Base-by-base conservation (phyloP, 2,888 invertebrate species). In the Metopia argyrocephala region DNA sequence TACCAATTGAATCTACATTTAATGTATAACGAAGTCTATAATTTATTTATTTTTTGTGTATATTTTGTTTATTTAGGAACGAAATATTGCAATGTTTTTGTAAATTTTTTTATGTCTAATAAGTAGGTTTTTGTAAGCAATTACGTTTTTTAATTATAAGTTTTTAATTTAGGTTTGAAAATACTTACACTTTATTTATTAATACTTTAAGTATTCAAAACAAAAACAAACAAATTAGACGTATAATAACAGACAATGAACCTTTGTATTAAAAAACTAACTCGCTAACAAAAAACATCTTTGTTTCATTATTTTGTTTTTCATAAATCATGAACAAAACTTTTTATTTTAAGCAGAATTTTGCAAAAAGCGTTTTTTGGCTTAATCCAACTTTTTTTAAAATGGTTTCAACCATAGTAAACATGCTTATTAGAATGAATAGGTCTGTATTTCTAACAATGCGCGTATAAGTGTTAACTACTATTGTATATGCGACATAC, bases 161-260 rank as follows among this genome's bases (percentile, higher is more conserved):
- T 66, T 70, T 76, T 61, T 62, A 65, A 65, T 20, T 74, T 81
- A 66, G 28, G 69, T 81, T 78, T 31, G 21, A 78, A 65, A 69
- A 71, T 68, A 73, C 79, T 71, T 76, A 73, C 76, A 78, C 61
- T 78, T 82, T 73, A 76, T 76, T 69, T 76, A 75, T 75, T 18
- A 25, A 62, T 76, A 73, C 28, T 68, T 74, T 82, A 79, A 82
- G 71, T 79, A 78, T 82, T 78, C 48, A 78, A 76, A 82, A 76
- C 45, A 1, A 56, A 79, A 56, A 65, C 25, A 59, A 48, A 59
- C 38, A 50, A 54, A 65, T 62, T 65, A 62, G 48, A 48, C 46
- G 20, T 81, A 38, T 38, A 75, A 66, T 74, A 78, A 79, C 78
- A 70, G 70, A 75, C 46, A 74, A 74, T 69, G 69, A 59, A 76